Percentiles rank a stretch among this genome's conserved stretches.
These are phyloP conservation scores for Melanocharis versteri DNA, from an alignment of 2,113 vertebrate species.

Conservation along the genomic window DNA sequence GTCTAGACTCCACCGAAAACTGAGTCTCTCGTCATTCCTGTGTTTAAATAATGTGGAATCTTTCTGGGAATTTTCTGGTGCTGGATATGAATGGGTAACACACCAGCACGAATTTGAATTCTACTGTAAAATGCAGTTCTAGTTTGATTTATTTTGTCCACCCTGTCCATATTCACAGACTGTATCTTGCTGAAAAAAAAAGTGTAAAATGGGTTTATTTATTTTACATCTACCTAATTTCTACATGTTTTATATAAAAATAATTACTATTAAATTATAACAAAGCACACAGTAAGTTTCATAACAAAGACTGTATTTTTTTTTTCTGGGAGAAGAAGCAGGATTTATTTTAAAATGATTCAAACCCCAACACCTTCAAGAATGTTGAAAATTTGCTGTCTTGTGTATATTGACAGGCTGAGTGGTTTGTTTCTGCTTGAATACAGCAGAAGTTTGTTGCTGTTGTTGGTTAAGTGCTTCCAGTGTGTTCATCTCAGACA, in stretches of 20 bases:
- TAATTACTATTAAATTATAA: not conserved
- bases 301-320: not conserved
- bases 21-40: not conserved
- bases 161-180: not conserved
- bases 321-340: not conserved
- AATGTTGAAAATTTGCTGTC: not conserved
- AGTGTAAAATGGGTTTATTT: not conserved
- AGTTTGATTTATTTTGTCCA: not conserved
- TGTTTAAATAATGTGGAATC: not conserved
- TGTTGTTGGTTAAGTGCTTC: constrained; percentile 6
- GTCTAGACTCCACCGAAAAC: not conserved
- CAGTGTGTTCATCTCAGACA: not conserved
- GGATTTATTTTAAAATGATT: not conserved
- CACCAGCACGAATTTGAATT: not conserved
- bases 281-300: rapidly evolving
- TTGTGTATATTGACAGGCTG: not conserved
- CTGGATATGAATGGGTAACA: not conserved
- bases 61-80: not conserved
- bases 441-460: not conserved
- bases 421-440: not conserved
- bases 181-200: not conserved
- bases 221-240: not conserved
- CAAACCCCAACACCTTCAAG: not conserved
- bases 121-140: not conserved
- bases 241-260: too few relatives aligned